Evolutionary conservation across 2,113 vertebrate species (phyloP).

Genomic region (Acrocephalus arundinaceus): DNA sequence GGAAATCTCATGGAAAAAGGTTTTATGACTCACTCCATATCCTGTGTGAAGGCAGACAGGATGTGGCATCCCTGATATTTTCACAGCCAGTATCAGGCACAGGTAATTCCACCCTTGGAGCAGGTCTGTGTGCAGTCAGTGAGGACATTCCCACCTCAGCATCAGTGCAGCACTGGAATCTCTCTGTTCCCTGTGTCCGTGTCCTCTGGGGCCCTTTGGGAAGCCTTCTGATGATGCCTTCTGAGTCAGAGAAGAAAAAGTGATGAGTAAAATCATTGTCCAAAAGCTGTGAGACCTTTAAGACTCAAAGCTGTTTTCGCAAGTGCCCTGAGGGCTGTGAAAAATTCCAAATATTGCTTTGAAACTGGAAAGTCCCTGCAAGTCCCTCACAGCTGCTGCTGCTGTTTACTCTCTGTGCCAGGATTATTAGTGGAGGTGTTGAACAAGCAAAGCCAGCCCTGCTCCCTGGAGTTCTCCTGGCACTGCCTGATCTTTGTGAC

Average conservation of each 20-base stretch:
- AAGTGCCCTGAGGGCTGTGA: not conserved
- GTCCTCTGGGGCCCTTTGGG: not conserved
- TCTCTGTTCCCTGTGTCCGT: accelerated
- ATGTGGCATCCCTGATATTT: not conserved
- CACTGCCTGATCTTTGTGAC: not conserved
- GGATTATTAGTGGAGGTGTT: conserved; percentile 21
- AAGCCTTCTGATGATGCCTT: not conserved
- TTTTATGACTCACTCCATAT: not conserved
- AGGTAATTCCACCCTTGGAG: not conserved
- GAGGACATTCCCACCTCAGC: not conserved
- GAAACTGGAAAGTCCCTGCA: not conserved
- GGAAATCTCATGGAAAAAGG: not conserved
- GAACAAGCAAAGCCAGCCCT: not conserved
- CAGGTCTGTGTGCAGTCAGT: not conserved
- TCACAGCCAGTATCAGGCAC: not conserved
- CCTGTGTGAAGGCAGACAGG: not conserved
- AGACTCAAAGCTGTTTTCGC: not conserved
- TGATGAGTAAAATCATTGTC: not conserved
- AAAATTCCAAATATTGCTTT: not conserved
- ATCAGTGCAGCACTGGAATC: not conserved
- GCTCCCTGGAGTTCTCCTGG: not conserved
- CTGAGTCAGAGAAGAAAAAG: not conserved
- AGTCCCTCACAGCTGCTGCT: not conserved
- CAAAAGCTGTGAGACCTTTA: not conserved
- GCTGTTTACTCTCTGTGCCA: conserved; percentile 13